Evolutionary conservation across 2,888 invertebrate species (phyloP), one percentile per base, ranked within the genome.

Genomic region (Tyria jacobaeae): DNA sequence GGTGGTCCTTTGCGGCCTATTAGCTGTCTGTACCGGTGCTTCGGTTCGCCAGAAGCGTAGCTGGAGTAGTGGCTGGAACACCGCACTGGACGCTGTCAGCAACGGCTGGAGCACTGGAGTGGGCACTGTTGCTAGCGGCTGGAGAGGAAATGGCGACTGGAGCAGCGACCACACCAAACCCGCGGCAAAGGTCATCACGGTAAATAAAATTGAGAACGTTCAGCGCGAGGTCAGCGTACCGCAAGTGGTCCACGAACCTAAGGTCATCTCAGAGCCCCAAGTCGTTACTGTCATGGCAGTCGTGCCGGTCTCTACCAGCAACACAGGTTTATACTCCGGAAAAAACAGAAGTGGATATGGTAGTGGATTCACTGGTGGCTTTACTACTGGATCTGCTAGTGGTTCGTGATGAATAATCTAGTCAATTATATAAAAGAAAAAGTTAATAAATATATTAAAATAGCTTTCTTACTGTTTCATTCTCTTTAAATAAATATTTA

Each of bases 241-340:
- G 1, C 79, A 82, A 62, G 80, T 84, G 15, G 74, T 84, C 62
- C 68, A 69, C 52, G 84, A 86, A 35, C 84, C 78, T 64, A 88
- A 84, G 72, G 76, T 85, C 27, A 82, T 90, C 68, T 84, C 87
- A 65, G 85, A 79, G 50, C 87, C 86, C 48, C 85, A 85, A 71
- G 83, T 87, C 63, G 82, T 90, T 67, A 78, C 84, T 54, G 87
- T 84, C 67, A 79, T 85, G 70, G 80, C 84, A 71, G 73, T 85
- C 17, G 77, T 80, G 54, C 73, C 82, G 56, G 64, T 76, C 60
- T 80, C 81, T 53, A 41, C 56, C 53, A 70, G 69, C 47, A 65
- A 27, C 63, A 48, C 60, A 14, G 64, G 64, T 4, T 67, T 70
- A 3, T 72, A 51, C 65, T n/a, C 61, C 14, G 47, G 66, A 10